These are phyloP conservation scores for Belgica antarctica DNA, from an alignment of 2,888 invertebrate genomes.

Conservation along the genomic window DNA sequence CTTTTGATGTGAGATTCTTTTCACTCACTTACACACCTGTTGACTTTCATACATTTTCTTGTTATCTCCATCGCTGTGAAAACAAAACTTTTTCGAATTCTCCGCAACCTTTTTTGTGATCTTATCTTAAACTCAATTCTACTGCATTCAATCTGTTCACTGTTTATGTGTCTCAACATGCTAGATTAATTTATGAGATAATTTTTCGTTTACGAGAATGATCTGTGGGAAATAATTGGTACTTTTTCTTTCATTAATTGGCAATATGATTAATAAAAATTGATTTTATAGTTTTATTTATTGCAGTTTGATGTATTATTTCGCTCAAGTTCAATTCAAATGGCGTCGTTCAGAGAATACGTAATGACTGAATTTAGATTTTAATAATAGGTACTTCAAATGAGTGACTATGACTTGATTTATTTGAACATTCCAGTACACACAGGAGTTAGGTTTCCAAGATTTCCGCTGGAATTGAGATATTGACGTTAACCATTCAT, in stretches of 20 bases:
- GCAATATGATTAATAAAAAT: slow-evolving; percentile 29
- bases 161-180: slow-evolving; percentile 34
- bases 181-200: slow-evolving; percentile 28
- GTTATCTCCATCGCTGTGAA: background rate
- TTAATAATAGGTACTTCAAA: too few species aligned
- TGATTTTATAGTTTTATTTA: slow-evolving; percentile 24
- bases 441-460: too few species aligned
- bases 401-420: too few species aligned
- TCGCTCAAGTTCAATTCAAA: slow-evolving; percentile 3
- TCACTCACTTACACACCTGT: background rate
- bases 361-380: too few species aligned
- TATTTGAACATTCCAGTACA: too few species aligned
- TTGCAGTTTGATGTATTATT: slow-evolving; percentile 1
- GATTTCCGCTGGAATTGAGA: too few species aligned
- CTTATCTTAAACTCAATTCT: background rate
- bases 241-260: slow-evolving; percentile 36
- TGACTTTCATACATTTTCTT: background rate
- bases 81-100: background rate
- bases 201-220: slow-evolving; percentile 15
- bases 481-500: too few species aligned
- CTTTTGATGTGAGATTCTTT: background rate
- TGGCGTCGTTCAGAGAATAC: too few species aligned
- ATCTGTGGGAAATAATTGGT: slow-evolving; percentile 41
- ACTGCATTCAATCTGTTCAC: slow-evolving; percentile 13
- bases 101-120: background rate